phyloP scores from a whole-genome alignment of 2,888 invertebrate genomes.

The Phyllotreta cruciferae region DNA sequence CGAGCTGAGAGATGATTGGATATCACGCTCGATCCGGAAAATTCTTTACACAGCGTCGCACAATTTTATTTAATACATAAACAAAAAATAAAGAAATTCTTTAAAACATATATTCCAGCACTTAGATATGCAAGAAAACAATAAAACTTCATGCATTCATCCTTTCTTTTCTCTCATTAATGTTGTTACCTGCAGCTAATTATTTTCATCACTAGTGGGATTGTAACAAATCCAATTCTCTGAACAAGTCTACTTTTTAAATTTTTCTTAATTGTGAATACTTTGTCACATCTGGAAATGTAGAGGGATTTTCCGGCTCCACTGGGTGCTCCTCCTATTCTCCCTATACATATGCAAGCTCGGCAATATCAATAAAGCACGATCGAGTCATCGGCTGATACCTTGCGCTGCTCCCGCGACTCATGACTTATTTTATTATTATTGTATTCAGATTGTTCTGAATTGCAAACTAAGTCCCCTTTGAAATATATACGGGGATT shows the following conservation, averaged over 20 bases:
- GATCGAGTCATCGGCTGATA: conserved; percentile 43
- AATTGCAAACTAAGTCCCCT: conserved; percentile 35
- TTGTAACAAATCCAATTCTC: too few relatives aligned
- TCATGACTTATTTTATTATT: conserved; percentile 49
- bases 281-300: neutral
- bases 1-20: conserved; percentile 38
- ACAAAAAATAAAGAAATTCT: neutral
- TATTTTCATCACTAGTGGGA: too few relatives aligned
- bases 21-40: conserved; percentile 29
- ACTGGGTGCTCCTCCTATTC: conserved; percentile 28
- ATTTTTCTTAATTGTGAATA: too few relatives aligned
- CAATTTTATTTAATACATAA: neutral
- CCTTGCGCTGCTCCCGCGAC: conserved; percentile 38
- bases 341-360: conserved; percentile 41
- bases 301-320: neutral
- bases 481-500: conserved; percentile 33
- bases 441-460: conserved; percentile 43
- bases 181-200: too few relatives aligned
- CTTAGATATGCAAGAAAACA: too few relatives aligned
- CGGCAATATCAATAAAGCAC: conserved; percentile 45
- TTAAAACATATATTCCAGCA: too few relatives aligned
- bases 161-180: too few relatives aligned
- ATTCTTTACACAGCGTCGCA: neutral
- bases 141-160: too few relatives aligned
- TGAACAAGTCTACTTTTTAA: too few relatives aligned